Evolutionary conservation across 2,113 vertebrate species (phyloP).

Genomic region (Loxodonta africana): DNA sequence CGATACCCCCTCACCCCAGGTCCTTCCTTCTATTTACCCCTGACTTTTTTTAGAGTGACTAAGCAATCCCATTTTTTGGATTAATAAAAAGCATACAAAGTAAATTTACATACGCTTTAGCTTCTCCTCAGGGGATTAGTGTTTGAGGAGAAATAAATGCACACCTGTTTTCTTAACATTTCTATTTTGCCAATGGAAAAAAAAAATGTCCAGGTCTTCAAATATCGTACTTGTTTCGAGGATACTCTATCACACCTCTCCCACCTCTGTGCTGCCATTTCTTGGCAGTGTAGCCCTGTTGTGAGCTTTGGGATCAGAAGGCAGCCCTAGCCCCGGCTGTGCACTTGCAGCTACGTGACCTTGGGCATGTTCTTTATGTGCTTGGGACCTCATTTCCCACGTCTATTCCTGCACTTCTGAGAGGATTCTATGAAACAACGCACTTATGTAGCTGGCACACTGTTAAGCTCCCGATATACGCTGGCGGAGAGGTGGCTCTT

Average conservation of each 20-base stretch:
- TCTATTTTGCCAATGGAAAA: not conserved
- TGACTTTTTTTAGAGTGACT: not conserved
- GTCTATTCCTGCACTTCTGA: not conserved
- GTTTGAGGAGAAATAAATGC: not conserved
- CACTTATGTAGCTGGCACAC: not conserved
- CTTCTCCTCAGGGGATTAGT: not conserved
- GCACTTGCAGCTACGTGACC: not conserved
- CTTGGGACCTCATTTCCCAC: not conserved
- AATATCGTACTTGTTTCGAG: not conserved
- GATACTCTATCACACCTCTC: not conserved
- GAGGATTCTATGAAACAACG: not conserved
- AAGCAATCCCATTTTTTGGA: not conserved
- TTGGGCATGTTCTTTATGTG: not conserved
- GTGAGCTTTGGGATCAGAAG: not conserved
- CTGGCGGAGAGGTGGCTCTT: not conserved
- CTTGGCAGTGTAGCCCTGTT: not conserved
- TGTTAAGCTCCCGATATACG: not conserved
- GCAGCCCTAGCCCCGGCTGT: not conserved
- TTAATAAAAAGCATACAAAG: constrained; percentile 4
- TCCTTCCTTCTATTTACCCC: too few relatives aligned
- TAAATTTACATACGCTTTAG: not conserved
- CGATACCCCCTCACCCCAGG: not conserved
- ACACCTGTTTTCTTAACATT: not conserved
- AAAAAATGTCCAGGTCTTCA: not conserved
- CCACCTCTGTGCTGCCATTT: not conserved